These are phyloP conservation scores for Arrhopalites spinosus DNA, from an alignment of 2,888 invertebrate species.

Conservation along the genomic window DNA sequence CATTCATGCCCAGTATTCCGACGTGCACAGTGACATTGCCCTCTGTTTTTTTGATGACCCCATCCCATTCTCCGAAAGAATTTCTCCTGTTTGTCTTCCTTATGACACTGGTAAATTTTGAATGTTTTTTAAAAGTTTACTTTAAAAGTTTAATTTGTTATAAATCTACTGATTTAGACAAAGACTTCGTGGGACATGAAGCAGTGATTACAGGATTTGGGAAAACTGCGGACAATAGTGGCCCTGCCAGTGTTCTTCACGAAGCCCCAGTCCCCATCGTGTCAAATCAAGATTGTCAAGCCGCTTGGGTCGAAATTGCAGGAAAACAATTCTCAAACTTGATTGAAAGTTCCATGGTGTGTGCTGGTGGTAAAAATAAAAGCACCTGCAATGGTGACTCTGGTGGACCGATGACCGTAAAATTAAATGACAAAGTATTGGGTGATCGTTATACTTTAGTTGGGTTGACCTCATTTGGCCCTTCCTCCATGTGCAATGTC, in stretches of 20 bases:
- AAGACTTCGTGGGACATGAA: conserved; percentile 11
- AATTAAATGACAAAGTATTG: no score
- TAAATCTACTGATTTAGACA: not conserved
- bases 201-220: conserved; percentile 31
- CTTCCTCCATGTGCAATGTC: conserved; percentile 23
- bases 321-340: not conserved
- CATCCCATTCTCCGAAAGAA: not conserved
- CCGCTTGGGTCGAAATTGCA: conserved; percentile 25
- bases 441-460: conserved; percentile 9
- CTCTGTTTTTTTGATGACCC: conserved; percentile 19
- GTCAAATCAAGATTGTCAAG: not conserved
- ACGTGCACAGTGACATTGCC: conserved; percentile 27
- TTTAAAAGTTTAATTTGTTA: not conserved
- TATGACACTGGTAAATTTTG: conserved; percentile 9
- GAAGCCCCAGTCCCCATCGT: conserved; percentile 20
- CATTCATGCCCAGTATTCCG: conserved; percentile 24
- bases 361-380: conserved; percentile 28
- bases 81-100: conserved; percentile 27
- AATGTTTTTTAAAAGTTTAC: not conserved
- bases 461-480: conserved; percentile 25
- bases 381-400: conserved; percentile 32
- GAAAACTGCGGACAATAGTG: conserved; percentile 16
- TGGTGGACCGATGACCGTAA: conserved; percentile 18
- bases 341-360: conserved; percentile 8
- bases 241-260: not conserved